Evolutionary conservation across 1,140 invertebrate species (phyloP), one percentile per base, ranked within the genome.

Genomic region (Gonatopus flavifemur): DNA sequence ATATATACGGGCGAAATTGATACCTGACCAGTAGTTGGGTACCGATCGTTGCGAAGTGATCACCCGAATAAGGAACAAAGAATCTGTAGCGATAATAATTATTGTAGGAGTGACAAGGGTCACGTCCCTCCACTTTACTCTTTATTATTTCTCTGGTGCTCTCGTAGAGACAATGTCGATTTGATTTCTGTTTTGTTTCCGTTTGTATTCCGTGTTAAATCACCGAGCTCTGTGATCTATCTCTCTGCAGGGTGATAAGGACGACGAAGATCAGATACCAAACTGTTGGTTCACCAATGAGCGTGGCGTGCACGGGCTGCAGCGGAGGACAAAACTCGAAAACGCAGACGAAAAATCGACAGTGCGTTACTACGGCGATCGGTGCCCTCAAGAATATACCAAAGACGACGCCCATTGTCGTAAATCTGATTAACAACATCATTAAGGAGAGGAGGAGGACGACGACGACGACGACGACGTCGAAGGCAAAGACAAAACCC

Each of bases 201-300:
- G 36, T 42, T 25, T 50, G 42, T 36, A 15, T 30, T 6, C n/a
- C n/a, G n/a, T n/a, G n/a, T n/a, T n/a, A n/a, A n/a, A n/a, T n/a
- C n/a, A n/a, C n/a, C n/a, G n/a, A n/a, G n/a, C n/a, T n/a, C n/a
- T n/a, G n/a, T n/a, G n/a, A n/a, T n/a, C n/a, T n/a, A n/a, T n/a
- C n/a, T n/a, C n/a, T n/a, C n/a, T n/a, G n/a, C n/a, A n/a, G 12
- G 16, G 55, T 62, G 55, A 59, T 44, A 62, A 58, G 53, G 46
- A 59, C 50, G 46, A 46, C 66, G 59, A n/a, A n/a, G n/a, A 62
- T 64, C 55, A 49, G 64, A 66, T 57, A 62, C 33, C 59, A 59
- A n/a, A n/a, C 53, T 53, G 49, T 47, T 50, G 60, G 46, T 55
- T 57, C 59, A 68, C 67, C 67, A 69, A 69, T 69, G 67, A 69